Conservation (phyloP, 2,113 vertebrate species). For the Circaetus gallicus region DNA sequence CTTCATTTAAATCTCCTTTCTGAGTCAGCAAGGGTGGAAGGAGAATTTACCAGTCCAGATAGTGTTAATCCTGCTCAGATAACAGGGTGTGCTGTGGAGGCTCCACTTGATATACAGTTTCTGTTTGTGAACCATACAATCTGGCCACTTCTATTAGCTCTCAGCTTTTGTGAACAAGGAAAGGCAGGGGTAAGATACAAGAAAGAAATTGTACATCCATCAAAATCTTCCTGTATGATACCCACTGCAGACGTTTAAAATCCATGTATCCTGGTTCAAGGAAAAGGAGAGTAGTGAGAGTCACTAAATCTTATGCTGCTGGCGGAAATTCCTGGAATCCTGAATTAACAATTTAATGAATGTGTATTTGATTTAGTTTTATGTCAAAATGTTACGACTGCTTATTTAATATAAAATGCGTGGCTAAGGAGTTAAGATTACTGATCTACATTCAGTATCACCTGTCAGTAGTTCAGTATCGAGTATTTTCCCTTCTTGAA, state of each 20-base stretch:
- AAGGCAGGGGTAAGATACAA: background rate
- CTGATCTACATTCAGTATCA: background rate
- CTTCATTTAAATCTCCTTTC: constrained; percentile 6
- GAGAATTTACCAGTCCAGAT: background rate
- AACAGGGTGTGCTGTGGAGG: background rate
- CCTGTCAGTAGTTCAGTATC: background rate
- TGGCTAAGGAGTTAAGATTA: background rate
- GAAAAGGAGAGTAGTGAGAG: background rate
- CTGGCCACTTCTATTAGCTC: background rate
- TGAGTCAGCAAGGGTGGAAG: background rate
- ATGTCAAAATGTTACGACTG: background rate
- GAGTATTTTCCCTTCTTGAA: background rate
- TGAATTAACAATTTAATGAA: background rate
- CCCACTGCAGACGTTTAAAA: background rate
- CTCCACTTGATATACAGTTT: background rate
- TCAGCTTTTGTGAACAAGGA: background rate
- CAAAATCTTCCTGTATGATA: background rate
- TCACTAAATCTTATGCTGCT: background rate
- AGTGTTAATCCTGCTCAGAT: background rate
- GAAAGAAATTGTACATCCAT: background rate
- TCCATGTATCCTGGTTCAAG: background rate
- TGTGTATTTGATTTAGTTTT: background rate
- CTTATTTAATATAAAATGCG: background rate
- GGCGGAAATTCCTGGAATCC: background rate
- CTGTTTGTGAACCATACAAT: background rate